Conservation (phyloP, 1,140 invertebrate species). For the Acromyrmex charruanus region DNA sequence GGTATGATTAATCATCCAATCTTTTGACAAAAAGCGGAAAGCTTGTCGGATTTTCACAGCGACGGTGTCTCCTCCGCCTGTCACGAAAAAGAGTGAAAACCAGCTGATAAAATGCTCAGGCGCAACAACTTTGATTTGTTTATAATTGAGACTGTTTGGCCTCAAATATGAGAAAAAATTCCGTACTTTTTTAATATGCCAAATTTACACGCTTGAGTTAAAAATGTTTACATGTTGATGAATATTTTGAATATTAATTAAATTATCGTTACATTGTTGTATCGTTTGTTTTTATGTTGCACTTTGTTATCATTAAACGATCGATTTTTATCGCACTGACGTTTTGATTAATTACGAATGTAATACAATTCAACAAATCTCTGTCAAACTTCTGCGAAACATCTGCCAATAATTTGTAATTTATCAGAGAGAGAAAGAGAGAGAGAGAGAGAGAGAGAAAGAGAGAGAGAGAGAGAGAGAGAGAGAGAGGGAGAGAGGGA, state of each 20-base stretch:
- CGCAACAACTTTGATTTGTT: slow-evolving; percentile 61
- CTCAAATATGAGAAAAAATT: not conserved
- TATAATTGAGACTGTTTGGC: slow-evolving; percentile 48
- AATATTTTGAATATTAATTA: not conserved
- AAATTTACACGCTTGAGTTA: not conserved
- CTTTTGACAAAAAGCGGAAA: slow-evolving; percentile 72
- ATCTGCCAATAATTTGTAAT: not conserved
- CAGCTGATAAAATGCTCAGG: slow-evolving; percentile 42
- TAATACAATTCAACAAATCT: not conserved
- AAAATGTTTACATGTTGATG: not conserved
- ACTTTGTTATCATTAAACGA: not conserved
- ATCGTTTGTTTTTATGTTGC: not conserved
- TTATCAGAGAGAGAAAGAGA: not conserved
- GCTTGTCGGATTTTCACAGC: slow-evolving; percentile 64
- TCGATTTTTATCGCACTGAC: not conserved
- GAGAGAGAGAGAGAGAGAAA: no score
- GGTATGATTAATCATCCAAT: slow-evolving; percentile 71
- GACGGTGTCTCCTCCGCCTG: slow-evolving; percentile 45
- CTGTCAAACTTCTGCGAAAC: not conserved
- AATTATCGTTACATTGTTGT: slow-evolving; percentile 8
- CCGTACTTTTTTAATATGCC: not conserved
- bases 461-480: no score
- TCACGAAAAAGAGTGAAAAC: slow-evolving; percentile 48
- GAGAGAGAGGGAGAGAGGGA: no score
- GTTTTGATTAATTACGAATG: slow-evolving; percentile 26